phyloP scores from a whole-genome alignment of 1,140 invertebrate genomes.

The Drosophila bifasciata region DNA sequence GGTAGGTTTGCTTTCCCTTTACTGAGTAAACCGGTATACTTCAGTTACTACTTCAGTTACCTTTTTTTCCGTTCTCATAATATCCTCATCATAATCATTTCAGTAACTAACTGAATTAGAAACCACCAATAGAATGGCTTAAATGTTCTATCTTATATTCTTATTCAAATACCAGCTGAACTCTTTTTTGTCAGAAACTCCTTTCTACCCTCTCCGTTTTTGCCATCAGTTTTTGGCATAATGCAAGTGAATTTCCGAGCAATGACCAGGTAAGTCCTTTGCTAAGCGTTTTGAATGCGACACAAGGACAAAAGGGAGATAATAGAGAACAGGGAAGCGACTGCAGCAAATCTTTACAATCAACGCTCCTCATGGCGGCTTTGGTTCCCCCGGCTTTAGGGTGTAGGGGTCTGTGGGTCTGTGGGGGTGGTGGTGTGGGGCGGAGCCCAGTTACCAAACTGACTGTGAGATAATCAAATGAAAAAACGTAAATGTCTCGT shows the following conservation, averaged over 20 bases:
- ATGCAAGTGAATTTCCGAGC: slow-evolving; percentile 21
- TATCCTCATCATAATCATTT: no score
- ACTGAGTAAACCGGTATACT: no score
- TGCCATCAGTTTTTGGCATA: slow-evolving; percentile 18
- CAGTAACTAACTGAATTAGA: no score
- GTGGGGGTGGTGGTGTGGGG: background rate
- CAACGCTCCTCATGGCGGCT: slow-evolving; percentile 47
- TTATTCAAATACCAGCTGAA: no score
- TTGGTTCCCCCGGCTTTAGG: background rate
- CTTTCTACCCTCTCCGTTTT: background rate
- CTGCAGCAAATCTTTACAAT: slow-evolving; percentile 66
- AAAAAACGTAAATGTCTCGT: slow-evolving; percentile 83
- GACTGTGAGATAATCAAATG: slow-evolving; percentile 83
- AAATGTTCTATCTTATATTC: no score
- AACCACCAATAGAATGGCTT: no score
- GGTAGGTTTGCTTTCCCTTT: no score
- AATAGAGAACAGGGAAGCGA: slow-evolving; percentile 14
- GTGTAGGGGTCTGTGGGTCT: background rate
- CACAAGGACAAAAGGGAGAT: slow-evolving; percentile 21
- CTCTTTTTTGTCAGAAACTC: background rate
- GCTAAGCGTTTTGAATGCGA: slow-evolving; percentile 39
- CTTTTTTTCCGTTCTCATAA: no score
- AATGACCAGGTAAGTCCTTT: slow-evolving; percentile 69
- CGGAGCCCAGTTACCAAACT: slow-evolving; percentile 64
- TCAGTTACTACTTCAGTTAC: no score